These are phyloP conservation scores for Thalassoma bifasciatum DNA, from an alignment of 2,113 vertebrate species.

Conservation along the genomic window DNA sequence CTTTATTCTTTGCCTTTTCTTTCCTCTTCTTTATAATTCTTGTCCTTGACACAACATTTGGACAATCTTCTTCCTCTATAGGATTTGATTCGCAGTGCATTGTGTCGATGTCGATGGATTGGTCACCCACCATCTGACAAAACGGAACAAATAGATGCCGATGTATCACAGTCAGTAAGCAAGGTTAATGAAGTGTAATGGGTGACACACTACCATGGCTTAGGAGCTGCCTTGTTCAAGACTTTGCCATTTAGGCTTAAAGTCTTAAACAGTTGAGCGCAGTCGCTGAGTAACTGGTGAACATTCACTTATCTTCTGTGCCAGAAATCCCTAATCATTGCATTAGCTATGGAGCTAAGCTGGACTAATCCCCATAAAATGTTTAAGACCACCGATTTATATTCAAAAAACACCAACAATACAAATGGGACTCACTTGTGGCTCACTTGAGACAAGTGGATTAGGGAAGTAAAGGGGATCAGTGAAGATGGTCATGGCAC, in stretches of 20 bases:
- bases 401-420: conserved; percentile 79
- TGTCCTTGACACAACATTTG: neutral
- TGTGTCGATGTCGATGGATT: neutral
- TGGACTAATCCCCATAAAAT: conserved; percentile 82
- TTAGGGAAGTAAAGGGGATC: conserved; percentile 73
- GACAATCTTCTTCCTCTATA: neutral
- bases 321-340: conserved; percentile 84
- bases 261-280: conserved; percentile 63
- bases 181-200: conserved; percentile 7
- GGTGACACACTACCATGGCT: conserved; percentile 7
- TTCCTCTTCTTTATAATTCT: too few relatives aligned
- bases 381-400: conserved; percentile 78
- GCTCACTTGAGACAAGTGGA: conserved; percentile 72
- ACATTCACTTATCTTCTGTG: conserved; percentile 80
- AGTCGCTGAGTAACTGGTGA: conserved; percentile 75
- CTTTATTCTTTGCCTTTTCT: too few relatives aligned
- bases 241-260: conserved; percentile 61
- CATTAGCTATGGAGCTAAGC: conserved; percentile 80
- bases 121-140: neutral
- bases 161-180: neutral
- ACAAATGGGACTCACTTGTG: conserved; percentile 75
- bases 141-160: neutral
- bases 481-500: conserved; percentile 55
- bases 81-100: neutral
- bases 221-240: conserved; percentile 40